phyloP scores from a whole-genome alignment of 1,140 invertebrate species.

The Saccostrea cuccullata region DNA sequence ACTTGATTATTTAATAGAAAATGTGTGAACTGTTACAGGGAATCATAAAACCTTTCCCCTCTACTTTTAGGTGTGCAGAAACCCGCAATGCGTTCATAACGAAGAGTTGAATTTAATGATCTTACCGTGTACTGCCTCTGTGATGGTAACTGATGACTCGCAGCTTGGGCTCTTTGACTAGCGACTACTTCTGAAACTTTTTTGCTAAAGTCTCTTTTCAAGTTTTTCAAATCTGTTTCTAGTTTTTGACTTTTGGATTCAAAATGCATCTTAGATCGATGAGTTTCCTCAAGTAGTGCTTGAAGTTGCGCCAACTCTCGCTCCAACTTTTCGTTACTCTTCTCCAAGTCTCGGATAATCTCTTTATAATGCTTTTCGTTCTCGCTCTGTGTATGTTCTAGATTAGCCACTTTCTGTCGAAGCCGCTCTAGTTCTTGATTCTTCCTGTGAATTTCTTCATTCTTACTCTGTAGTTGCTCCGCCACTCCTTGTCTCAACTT shows the following conservation, averaged over 20 bases:
- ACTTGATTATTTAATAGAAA: no score
- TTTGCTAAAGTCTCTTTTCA: constrained; percentile 68
- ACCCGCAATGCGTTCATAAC: not conserved
- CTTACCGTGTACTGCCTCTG: constrained; percentile 52
- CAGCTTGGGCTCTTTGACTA: constrained; percentile 53
- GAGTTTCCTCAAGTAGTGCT: constrained; percentile 69
- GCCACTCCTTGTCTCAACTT: constrained; percentile 68
- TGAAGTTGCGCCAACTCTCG: constrained; percentile 69
- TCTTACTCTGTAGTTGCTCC: constrained; percentile 66
- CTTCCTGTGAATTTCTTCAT: constrained; percentile 65
- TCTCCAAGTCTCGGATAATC: constrained; percentile 65
- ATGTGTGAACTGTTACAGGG: no score
- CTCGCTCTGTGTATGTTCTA: constrained; percentile 66
- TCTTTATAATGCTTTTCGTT: constrained; percentile 62
- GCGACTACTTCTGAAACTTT: constrained; percentile 68
- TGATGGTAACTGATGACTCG: constrained; percentile 30
- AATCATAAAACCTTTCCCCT: no score
- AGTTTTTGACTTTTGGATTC: constrained; percentile 67
- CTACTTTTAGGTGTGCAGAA: no score
- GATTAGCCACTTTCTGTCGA: constrained; percentile 56
- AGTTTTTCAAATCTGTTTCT: constrained; percentile 70
- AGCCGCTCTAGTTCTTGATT: constrained; percentile 70
- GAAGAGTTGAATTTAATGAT: not conserved
- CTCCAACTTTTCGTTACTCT: constrained; percentile 67
- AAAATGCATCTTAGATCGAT: constrained; percentile 65